Evolutionary conservation across 2,797 vertebrate species (phyloP), one percentile per base, ranked within the genome.

Genomic region (Rhabdophis nuchalis): DNA sequence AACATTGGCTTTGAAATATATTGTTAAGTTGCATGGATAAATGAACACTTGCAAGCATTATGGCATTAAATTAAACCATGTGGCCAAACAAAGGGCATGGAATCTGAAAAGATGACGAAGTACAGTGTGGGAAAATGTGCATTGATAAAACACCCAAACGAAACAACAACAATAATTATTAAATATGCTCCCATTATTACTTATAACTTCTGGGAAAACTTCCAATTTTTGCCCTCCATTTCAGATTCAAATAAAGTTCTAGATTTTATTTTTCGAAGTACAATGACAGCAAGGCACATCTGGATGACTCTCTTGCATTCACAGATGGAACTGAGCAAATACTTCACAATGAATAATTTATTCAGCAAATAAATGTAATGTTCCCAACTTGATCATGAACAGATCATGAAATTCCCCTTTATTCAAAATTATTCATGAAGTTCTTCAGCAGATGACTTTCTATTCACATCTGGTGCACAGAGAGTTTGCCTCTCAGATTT

Each of bases 301-400:
- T 93, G 64, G 94, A 86, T 91, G 82, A 94, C 50, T 92, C 54
- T 18, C 87, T 94, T 88, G 92, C 56, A 88, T n/a, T 93, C 90
- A 92, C 92, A 95, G 95, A 93, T 93, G 88, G 54, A 93, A 20
- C 87, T 92, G 89, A 94, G 91, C 29, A 95, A 96, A 93, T 91
- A 91, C 64, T 96, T 96, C 86, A 93, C 87, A 93, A 93, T 90
- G 89, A 96, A 94, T 94, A 94, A 93, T 95, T 95, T 95, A 93
- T 94, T 57, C 29, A 77, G n/a, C 53, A 95, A 56, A 94, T 25
- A 94, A 95, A 94, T 92, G 3, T 61, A 91, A 92, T 77, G 27
- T 92, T 95, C 58, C 16, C 58, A 92, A 36, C 29, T 95, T 89
- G 56, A 92, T 96, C 91, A 95, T 86, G 86, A 95, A 91, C 86